phyloP scores from a whole-genome alignment of 2,113 vertebrate genomes.

The Pheucticus melanocephalus region DNA sequence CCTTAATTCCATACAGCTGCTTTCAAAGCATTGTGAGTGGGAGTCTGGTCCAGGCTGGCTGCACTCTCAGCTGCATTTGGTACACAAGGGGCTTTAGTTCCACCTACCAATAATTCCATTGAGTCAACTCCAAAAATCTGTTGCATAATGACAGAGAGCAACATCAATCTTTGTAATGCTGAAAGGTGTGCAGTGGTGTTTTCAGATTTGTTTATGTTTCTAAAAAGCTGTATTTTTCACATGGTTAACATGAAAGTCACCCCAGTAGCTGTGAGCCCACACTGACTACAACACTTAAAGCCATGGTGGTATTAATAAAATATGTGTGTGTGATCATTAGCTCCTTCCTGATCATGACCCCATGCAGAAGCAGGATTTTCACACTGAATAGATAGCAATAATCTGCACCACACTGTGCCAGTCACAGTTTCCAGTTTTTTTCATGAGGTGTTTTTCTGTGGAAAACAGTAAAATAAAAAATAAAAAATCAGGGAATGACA shows the following conservation, averaged over 20 bases:
- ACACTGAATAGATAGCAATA: neutral
- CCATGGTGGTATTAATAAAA: neutral
- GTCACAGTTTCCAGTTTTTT: neutral
- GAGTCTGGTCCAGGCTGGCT: neutral
- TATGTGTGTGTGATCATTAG: neutral
- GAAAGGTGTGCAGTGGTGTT: neutral
- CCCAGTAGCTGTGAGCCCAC: neutral
- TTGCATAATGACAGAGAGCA: neutral
- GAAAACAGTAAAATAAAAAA: neutral
- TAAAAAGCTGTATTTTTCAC: neutral
- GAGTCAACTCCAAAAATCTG: neutral
- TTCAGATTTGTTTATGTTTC: neutral
- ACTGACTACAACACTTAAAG: neutral
- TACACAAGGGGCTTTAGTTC: neutral
- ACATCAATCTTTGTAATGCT: neutral
- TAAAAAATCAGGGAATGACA: neutral
- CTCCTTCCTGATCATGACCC: neutral
- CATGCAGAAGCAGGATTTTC: neutral
- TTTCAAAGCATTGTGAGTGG: neutral
- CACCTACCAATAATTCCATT: neutral
- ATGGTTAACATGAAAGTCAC: neutral
- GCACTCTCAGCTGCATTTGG: neutral
- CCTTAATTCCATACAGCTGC: neutral
- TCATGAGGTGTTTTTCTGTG: neutral
- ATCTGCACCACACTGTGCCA: accelerated